phyloP scores from a whole-genome alignment of 2,797 vertebrate species.

The Chloroceryle inda region DNA sequence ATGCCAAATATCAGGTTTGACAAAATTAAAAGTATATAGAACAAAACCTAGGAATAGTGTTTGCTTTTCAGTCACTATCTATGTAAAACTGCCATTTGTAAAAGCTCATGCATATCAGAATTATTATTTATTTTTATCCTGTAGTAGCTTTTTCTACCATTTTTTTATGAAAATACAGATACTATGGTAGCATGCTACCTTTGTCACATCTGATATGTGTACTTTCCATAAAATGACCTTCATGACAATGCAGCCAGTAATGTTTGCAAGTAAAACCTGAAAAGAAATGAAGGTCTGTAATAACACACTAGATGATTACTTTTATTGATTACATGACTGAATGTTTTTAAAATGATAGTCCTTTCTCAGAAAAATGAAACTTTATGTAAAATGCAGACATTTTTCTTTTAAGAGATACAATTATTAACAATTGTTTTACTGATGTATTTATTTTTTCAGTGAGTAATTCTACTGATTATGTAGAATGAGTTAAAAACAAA shows the following conservation, averaged over 20 bases:
- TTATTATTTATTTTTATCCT: not conserved
- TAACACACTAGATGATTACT: slow-evolving; percentile 49
- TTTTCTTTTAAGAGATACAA: not conserved
- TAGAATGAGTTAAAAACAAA: slow-evolving; percentile 33
- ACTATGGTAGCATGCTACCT: not conserved
- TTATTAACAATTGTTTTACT: slow-evolving; percentile 36
- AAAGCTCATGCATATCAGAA: not conserved
- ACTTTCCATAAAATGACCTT: slow-evolving; percentile 61
- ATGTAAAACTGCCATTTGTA: not conserved
- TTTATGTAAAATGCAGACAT: not conserved
- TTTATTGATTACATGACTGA: slow-evolving; percentile 54
- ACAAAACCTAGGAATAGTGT: not conserved
- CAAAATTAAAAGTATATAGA: not conserved
- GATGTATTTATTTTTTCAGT: slow-evolving; percentile 67
- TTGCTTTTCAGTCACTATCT: not conserved
- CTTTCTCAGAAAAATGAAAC: slow-evolving; percentile 36
- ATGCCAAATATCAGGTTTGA: not conserved
- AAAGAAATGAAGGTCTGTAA: slow-evolving; percentile 58
- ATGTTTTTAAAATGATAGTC: slow-evolving; percentile 21
- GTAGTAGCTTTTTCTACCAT: not conserved
- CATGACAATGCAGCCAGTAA: slow-evolving; percentile 21
- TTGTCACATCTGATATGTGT: slow-evolving; percentile 9
- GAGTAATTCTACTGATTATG: slow-evolving; percentile 35
- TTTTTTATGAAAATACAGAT: slow-evolving; percentile 20
- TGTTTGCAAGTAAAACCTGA: slow-evolving; percentile 50